phyloP scores from a whole-genome alignment of 2,113 vertebrate genomes.

The Hemicordylus capensis region DNA sequence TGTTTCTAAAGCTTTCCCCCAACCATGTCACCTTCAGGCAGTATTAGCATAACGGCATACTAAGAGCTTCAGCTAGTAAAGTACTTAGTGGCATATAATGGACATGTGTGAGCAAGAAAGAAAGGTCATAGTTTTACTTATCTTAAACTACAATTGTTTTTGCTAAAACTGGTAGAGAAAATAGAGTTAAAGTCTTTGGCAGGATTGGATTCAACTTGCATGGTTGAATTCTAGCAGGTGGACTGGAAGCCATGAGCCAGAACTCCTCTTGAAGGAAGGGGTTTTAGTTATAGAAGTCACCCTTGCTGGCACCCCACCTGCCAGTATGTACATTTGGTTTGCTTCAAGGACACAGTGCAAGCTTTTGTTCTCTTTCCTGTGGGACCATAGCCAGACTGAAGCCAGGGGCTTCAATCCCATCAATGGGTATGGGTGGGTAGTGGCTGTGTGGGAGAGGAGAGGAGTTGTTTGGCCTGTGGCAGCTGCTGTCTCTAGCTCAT shows the following conservation, averaged over 20 bases:
- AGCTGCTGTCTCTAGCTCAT: slow-evolving; percentile 42
- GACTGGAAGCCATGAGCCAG: background rate
- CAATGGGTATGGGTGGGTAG: slow-evolving; percentile 14
- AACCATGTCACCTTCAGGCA: background rate
- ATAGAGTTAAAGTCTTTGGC: background rate
- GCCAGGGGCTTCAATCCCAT: slow-evolving; percentile 51
- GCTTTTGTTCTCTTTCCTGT: slow-evolving; percentile 33
- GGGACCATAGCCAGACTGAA: slow-evolving; percentile 49
- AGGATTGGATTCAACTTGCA: background rate
- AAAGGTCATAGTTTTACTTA: background rate
- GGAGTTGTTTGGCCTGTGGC: slow-evolving; percentile 47
- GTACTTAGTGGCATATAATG: background rate
- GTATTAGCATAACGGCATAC: background rate
- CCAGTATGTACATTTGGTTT: slow-evolving; percentile 18
- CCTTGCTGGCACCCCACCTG: slow-evolving; percentile 8
- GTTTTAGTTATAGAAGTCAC: background rate
- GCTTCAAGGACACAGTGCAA: slow-evolving; percentile 37
- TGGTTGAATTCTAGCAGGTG: background rate
- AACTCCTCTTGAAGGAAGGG: fast-evolving
- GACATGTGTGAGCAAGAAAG: fast-evolving
- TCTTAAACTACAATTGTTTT: background rate
- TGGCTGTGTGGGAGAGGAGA: slow-evolving; percentile 12
- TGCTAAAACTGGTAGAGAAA: background rate
- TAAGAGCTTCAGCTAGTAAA: background rate
- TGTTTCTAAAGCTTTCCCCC: background rate